Evolutionary conservation across 92 coral and sea anemone species (phyloP), one percentile per base, ranked within the genome.

Genomic region (Heteractis magnifica): DNA sequence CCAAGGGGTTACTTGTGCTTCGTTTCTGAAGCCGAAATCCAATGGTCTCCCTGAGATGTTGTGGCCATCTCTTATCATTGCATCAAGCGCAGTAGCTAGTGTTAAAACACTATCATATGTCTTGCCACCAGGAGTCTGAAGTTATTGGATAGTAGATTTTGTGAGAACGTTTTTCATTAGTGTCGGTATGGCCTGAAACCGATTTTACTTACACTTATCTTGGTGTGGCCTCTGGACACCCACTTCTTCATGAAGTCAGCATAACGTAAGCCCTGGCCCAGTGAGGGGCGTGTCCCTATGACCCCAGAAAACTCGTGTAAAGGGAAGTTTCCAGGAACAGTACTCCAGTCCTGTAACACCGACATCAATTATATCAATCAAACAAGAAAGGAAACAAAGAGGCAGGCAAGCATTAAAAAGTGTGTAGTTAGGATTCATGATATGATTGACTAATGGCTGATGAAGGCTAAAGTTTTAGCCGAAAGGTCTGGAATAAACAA

Each of bases 261-360:
- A 84, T 83, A 87, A 0, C 83, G 87, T 20, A 79, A 55, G 10
- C 90, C 93, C 64, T 79, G 77, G 0, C 90, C 89, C 21, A 79
- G 73, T 20, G 93, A 86, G 11, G 93, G 93, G 11, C 93, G 83
- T 10, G 93, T 90, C 12, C 93, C 93, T 10, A 90, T 81, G 7
- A 90, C 87, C 50, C 93, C 93, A 58, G 71, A 79, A 75, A 83
- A 90, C 12, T 90, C 88, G n/a, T 71, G 90, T 34, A 90, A 12
- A 9, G 84, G 85, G 81, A 79, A 90, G 48, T 90, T 88, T 53
- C 90, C 90, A 0, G 90, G 85, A 51, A 90, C 73, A 68, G 80
- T 56, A 49, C 59, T 87, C 93, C 93, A 90, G 6, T 87, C 93
- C 93, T 68, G 49, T 26, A 68, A 11, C 73, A 23, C 82, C n/a